phyloP scores from a whole-genome alignment of 1,140 invertebrate species.

The Sycophila sp. region DNA sequence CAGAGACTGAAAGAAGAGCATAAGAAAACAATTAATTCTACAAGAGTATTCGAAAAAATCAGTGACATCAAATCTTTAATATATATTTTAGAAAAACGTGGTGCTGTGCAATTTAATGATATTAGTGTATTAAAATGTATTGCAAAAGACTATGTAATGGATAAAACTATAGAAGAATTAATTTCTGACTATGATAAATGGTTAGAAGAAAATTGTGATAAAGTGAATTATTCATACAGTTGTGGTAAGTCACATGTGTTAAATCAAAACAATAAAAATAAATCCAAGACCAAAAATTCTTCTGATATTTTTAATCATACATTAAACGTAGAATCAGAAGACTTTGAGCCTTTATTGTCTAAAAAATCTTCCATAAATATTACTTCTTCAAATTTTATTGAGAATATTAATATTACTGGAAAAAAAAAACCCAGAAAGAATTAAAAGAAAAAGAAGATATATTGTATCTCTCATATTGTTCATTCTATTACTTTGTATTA shows the following conservation, averaged over 20 bases:
- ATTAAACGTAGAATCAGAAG: not conserved
- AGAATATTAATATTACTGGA: not conserved
- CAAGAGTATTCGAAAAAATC: constrained; percentile 45
- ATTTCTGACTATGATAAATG: constrained; percentile 46
- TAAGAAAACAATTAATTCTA: constrained; percentile 45
- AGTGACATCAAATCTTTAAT: constrained; percentile 48
- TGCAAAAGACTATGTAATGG: constrained; percentile 37
- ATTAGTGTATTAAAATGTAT: constrained; percentile 50
- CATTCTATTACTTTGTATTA: not conserved
- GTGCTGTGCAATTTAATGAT: constrained; percentile 43
- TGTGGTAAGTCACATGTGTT: constrained; percentile 13
- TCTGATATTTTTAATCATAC: not conserved
- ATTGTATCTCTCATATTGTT: not conserved
- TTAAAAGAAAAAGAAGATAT: constrained; percentile 7
- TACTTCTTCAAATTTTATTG: constrained; percentile 32
- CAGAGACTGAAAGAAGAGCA: constrained; percentile 46
- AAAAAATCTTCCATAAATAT: not conserved
- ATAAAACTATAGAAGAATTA: constrained; percentile 32
- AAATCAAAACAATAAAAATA: not conserved
- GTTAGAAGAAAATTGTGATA: constrained; percentile 43
- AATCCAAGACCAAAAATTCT: not conserved
- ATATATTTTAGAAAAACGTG: constrained; percentile 53
- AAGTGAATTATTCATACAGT: constrained; percentile 23
- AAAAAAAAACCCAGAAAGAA: not conserved
- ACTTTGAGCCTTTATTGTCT: not conserved